Base-by-base conservation (phyloP, 2,888 invertebrate species). In the Zygaena filipendulae region DNA sequence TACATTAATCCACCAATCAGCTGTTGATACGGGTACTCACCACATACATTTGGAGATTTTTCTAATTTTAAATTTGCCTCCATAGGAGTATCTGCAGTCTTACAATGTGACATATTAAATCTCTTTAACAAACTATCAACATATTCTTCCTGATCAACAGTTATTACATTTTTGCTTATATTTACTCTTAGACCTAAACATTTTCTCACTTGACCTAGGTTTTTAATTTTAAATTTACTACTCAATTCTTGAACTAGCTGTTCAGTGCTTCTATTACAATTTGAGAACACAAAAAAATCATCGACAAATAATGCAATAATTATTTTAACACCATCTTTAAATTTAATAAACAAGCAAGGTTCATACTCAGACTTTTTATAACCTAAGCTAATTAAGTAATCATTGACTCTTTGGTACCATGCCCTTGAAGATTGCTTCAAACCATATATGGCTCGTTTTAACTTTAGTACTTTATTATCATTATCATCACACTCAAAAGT, bases 41-140 rank as follows among this genome's bases (percentile, higher is more conserved):
- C 23, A 25, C 25, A 24, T 25, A 11, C 24, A 32, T 33, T 13
- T 14, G 33, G 11, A 13, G 25, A 13, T n/a, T 21, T 11, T 26
- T 23, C 11, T 16, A 9, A 20, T 27, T 37, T 27, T 25, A 43
- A 32, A 13, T 40, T 45, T 8, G 2, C 8, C 16, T 43, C 42
- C 25, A 45, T 40, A 2, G 40, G 45, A 23, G 42, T 45, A 27
- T 30, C 21, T 5, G 30, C 27, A 18, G 7, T n/a, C 21, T 39
- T 39, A 38, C 45, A 42, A 23, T 40, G 18, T 6, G 14, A 8
- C 33, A 47, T 37, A 20, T 38, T 28, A 27, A 39, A 38, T 27
- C 32, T 40, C 19, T 29, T 4, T 7, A 42, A 29, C 8, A 42
- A 13, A 16, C 9, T 11, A 31, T 9, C 32, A 22, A 42, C 32